These are phyloP conservation scores for Epizoanthus rinbou DNA, from an alignment of 92 coral and sea anemone species.

Conservation along the genomic window DNA sequence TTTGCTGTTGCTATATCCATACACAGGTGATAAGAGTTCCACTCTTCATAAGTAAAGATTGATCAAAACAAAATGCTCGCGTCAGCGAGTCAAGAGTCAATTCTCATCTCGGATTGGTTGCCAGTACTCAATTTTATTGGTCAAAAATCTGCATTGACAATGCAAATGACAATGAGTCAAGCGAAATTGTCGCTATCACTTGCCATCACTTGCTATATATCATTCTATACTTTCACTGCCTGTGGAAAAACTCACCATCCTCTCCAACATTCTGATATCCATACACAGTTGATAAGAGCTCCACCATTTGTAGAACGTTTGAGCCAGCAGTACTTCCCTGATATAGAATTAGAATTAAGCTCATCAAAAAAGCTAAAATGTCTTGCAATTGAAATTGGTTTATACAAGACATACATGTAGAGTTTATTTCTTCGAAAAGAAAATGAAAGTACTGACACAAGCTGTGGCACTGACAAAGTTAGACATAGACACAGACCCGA, in stretches of 20 bases:
- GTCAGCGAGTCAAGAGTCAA: no score
- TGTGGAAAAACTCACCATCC: conserved; percentile 72
- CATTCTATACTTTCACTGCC: no score
- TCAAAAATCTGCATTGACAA: no score
- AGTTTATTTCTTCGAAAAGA: not conserved
- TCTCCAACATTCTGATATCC: conserved; percentile 91
- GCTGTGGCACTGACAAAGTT: not conserved
- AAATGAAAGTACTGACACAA: not conserved
- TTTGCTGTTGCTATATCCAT: conserved; percentile 57
- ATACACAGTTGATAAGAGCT: conserved; percentile 64
- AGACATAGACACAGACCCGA: not conserved
- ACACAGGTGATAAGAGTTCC: conserved; percentile 62
- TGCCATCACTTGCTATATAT: no score
- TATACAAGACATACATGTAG: not conserved
- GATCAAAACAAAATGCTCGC: no score
- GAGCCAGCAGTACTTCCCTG: conserved; percentile 87
- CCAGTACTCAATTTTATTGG: no score
- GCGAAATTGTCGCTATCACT: no score
- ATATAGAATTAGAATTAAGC: not conserved
- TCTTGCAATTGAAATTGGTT: not conserved
- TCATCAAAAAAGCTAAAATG: not conserved
- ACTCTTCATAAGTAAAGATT: conserved; percentile 46
- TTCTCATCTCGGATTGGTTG: no score
- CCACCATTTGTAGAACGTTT: conserved; percentile 86
- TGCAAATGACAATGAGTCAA: no score